Evolutionary conservation across 2,888 invertebrate genomes (phyloP), one percentile per base, ranked within the genome.

Genomic region (Leucania comma): DNA sequence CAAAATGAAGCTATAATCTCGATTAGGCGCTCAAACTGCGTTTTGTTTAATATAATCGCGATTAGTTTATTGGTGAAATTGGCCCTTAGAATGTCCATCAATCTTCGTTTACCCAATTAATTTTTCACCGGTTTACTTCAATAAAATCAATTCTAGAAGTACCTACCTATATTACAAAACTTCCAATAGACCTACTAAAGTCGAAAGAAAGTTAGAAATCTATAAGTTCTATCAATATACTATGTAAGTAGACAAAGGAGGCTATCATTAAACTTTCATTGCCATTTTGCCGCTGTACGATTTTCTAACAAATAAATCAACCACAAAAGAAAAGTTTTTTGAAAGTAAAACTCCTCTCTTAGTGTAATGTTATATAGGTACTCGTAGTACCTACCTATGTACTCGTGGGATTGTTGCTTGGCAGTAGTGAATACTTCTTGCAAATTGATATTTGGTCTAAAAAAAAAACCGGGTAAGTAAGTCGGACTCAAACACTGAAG

Each of bases 251-350:
- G 57, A 79, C 66, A 72, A 70, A 68, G 38, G 24, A 54, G 51
- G 46, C 58, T 58, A 60, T 64, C 61, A 76, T 82, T 75, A 79
- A 81, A 79, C 72, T 82, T 81, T 82, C 72, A 79, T 73, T 59
- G 72, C 68, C 58, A 76, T 75, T 82, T 73, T 72, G 50, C 66
- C 46, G 48, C 68, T 59, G 68, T 62, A 60, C 67, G 56, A 68
- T 70, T 75, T 72, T 75, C 68, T 67, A 59, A 68, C 63, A 75
- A 79, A 79, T 73, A 81, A 75, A 53, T 82, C 80, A 68, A 68
- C 60, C 68, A 75, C 72, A 75, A 75, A 75, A 68, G 75, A 67
- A 72, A 75, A 75, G 51, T 65, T 73, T 51, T 58, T 29, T 26
- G 29, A 46, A 8, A 35, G 73, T 12, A 56, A 56, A 82, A 69